Evolutionary conservation across 2,113 vertebrate genomes (phyloP), one percentile per base, ranked within the genome.

Genomic region (Ploceus nigricollis): DNA sequence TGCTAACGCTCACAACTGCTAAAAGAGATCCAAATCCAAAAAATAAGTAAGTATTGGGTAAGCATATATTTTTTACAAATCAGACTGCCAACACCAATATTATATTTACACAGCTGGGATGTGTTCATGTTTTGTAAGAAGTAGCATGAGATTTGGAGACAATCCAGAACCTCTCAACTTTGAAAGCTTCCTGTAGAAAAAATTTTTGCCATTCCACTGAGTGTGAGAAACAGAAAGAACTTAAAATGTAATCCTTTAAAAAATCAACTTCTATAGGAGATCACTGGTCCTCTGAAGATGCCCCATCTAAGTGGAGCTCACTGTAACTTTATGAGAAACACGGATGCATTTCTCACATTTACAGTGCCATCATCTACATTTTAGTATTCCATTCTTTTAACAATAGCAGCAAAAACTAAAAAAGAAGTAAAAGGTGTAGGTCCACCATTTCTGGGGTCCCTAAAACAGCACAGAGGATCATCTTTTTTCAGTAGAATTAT

Each of bases 21-120:
- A 50, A 78, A 71, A 71, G 42, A 93, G 57, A 57, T 82, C 58
- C 47, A 87, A 69, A 61, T 40, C 7, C 7, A 27, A 87, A 76
- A 94, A 91, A 58, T 6, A 65, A 89, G 0, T 31, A 75, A 68
- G 28, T 65, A 58, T 40, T 90, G 89, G 22, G 71, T 39, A 91
- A 72, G 92, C 50, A 75, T 89, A 20, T 78, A 79, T 85, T 91
- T 94, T 96, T 79, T 87, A 84, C 58, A 87, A 87, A 93, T 82
- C 57, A 82, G 64, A 63, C 70, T 73, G 66, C 91, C 77, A 94
- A 89, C 83, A 89, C 40, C 58, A 90, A 51, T 93, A 91, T 88
- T 87, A 2, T 93, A 95, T 95, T 97, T 93, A 94, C 86, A 97
- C 96, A 97, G 89, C 86, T 96, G 93, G 91, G 89, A 91, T 66